These are phyloP conservation scores for Drosophila vallismaia DNA, from an alignment of 2,888 invertebrate species.

Conservation along the genomic window DNA sequence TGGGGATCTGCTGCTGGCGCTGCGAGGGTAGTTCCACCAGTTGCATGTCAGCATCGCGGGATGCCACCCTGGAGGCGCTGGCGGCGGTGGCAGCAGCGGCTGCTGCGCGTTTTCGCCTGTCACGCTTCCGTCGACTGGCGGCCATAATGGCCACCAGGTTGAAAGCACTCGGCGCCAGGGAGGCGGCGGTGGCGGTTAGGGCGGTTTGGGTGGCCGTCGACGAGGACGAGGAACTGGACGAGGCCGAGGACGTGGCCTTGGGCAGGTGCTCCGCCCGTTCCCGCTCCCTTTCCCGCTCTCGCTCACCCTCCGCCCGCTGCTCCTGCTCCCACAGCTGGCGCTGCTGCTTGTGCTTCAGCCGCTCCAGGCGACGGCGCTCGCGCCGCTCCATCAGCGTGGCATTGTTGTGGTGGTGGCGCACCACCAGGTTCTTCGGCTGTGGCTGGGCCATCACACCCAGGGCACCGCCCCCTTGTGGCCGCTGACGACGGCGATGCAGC, in stretches of 20 bases:
- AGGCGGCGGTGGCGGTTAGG: slow-evolving; percentile 73
- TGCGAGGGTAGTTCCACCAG: slow-evolving; percentile 61
- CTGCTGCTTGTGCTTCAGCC: slow-evolving; percentile 50
- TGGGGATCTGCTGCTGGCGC: slow-evolving; percentile 23
- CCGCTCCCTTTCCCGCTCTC: slow-evolving; percentile 17
- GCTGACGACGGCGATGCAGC: slow-evolving; percentile 47
- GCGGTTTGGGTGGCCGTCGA: slow-evolving; percentile 78
- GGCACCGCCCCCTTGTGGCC: slow-evolving; percentile 9
- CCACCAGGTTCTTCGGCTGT: slow-evolving; percentile 75
- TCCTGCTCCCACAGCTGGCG: slow-evolving; percentile 36
- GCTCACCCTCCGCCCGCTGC: slow-evolving; percentile 48
- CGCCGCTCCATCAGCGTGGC: slow-evolving; percentile 63
- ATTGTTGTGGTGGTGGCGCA: slow-evolving; percentile 80
- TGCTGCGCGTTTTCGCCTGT: slow-evolving; percentile 78
- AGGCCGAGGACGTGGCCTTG: slow-evolving; percentile 53
- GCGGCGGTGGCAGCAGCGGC: slow-evolving; percentile 3
- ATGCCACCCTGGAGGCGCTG: background rate
- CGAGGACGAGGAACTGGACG: slow-evolving; percentile 65
- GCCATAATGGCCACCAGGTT: slow-evolving; percentile 81
- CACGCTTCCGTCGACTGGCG: slow-evolving; percentile 80
- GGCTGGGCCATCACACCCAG: slow-evolving; percentile 59
- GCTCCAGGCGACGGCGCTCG: slow-evolving; percentile 46
- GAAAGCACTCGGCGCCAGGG: slow-evolving; percentile 75
- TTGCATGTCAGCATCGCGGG: slow-evolving; percentile 71
- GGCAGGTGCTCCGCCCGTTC: slow-evolving; percentile 49